phyloP scores from a whole-genome alignment of 2,113 vertebrate genomes.

The Reinhardtius hippoglossoides region DNA sequence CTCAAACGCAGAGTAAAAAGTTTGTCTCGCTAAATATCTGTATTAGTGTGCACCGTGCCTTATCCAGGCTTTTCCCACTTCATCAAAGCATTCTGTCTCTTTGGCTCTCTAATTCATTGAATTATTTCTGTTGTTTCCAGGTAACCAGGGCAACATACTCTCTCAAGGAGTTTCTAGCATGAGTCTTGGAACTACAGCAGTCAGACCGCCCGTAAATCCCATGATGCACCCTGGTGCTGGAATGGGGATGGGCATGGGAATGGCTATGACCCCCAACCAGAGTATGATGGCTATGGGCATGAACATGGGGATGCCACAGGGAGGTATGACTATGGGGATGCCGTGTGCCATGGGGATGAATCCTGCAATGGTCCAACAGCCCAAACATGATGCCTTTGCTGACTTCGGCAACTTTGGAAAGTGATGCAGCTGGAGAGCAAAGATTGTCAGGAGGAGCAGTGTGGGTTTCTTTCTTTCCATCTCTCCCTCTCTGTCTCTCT shows the following conservation, averaged over 20 bases:
- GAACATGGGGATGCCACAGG: slow-evolving; percentile 85
- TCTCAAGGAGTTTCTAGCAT: slow-evolving; percentile 91
- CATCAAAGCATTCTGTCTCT: slow-evolving; percentile 6
- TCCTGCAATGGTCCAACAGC: slow-evolving; percentile 87
- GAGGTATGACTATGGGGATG: slow-evolving; percentile 89
- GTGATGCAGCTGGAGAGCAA: slow-evolving; percentile 81
- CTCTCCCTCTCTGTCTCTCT: slow-evolving; percentile 34
- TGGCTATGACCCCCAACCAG: slow-evolving; percentile 82
- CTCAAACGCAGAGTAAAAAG: background rate
- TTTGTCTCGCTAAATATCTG: background rate
- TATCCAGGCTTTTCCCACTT: background rate
- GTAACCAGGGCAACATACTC: slow-evolving; percentile 88
- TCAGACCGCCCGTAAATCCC: slow-evolving; percentile 81
- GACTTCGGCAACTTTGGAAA: slow-evolving; percentile 99
- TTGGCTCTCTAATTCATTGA: background rate
- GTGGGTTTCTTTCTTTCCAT: background rate
- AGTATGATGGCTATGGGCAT: slow-evolving; percentile 90
- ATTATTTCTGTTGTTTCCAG: slow-evolving; percentile 72
- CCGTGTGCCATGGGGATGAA: slow-evolving; percentile 81
- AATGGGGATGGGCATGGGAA: slow-evolving; percentile 59
- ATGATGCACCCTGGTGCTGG: slow-evolving; percentile 84
- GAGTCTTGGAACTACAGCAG: slow-evolving; percentile 86
- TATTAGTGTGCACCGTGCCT: background rate
- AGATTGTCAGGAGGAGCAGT: slow-evolving; percentile 52
- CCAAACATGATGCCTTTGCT: slow-evolving; percentile 98